These are phyloP conservation scores for Cyclina sinensis DNA, from an alignment of 1,140 invertebrate genomes.

Conservation along the genomic window DNA sequence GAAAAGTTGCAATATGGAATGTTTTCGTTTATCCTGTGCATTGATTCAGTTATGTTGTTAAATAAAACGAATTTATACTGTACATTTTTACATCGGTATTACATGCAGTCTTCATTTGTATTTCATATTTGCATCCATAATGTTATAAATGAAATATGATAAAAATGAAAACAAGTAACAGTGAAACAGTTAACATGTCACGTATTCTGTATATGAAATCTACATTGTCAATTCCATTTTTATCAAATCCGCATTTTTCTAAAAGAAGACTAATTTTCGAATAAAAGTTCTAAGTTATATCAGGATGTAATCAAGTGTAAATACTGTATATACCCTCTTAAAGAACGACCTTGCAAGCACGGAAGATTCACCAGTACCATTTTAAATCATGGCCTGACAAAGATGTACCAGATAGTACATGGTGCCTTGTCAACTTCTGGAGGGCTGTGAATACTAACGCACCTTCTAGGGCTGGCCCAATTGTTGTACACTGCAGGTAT, in stretches of 20 bases:
- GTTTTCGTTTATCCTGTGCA: too few species aligned
- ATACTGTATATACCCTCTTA: too few species aligned
- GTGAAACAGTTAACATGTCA: too few species aligned
- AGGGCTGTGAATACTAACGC: not conserved
- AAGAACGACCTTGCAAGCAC: not conserved
- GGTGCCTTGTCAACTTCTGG: conserved; percentile 55
- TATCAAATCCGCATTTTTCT: too few species aligned
- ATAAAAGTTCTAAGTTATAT: not conserved
- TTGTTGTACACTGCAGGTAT: conserved; percentile 56
- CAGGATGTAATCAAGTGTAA: too few species aligned
- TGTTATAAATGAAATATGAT: not conserved
- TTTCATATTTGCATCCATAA: not conserved
- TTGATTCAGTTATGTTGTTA: too few species aligned
- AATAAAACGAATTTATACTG: not conserved
- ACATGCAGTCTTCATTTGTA: not conserved
- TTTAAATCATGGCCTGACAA: conserved; percentile 54
- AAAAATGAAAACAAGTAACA: not conserved
- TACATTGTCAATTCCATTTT: too few species aligned
- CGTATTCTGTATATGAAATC: too few species aligned
- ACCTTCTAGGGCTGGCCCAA: not conserved
- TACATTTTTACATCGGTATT: not conserved
- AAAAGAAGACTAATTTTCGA: not conserved
- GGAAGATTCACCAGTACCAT: conserved; percentile 38
- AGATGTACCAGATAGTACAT: conserved; percentile 37
- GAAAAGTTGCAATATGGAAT: not conserved